phyloP scores from a whole-genome alignment of 2,113 vertebrate species.

The Pagrus major region DNA sequence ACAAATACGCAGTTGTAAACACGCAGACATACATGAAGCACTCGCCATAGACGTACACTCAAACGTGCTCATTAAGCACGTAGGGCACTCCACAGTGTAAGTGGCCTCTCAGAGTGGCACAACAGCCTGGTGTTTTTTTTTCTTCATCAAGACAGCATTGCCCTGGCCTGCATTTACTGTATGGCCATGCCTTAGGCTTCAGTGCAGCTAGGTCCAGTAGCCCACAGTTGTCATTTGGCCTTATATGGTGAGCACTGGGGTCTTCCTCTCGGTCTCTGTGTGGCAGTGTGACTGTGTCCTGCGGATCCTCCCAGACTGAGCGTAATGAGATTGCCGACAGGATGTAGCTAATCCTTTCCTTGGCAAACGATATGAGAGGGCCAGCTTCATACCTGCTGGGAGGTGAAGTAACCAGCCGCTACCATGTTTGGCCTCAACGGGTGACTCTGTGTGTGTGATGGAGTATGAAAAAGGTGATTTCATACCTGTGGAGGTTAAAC shows the following conservation, averaged over 20 bases:
- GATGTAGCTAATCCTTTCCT: constrained; percentile 69
- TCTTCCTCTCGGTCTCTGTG: constrained; percentile 48
- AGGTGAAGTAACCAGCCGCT: constrained; percentile 4
- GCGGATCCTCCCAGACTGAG: constrained; percentile 48
- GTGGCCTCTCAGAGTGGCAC: constrained; percentile 11
- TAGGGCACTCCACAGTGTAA: constrained; percentile 11
- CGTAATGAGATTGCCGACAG: constrained; percentile 70
- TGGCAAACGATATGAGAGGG: constrained; percentile 40
- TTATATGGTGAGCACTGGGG: constrained; percentile 37
- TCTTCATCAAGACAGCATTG: neutral
- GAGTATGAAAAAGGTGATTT: constrained; percentile 13
- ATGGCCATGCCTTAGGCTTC: neutral
- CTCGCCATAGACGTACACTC: neutral
- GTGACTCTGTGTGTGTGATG: constrained; percentile 1
- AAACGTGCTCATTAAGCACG: constrained; percentile 13
- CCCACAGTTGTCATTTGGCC: constrained; percentile 32
- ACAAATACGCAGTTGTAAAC: constrained; percentile 32
- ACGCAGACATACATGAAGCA: constrained; percentile 28
- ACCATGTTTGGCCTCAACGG: neutral
- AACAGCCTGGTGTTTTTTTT: constrained; percentile 11
- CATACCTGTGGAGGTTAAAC: constrained; percentile 16
- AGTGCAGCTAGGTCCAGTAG: constrained; percentile 5
- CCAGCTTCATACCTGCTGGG: constrained; percentile 49
- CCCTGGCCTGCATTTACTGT: constrained; percentile 23
- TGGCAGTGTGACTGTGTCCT: constrained; percentile 37